Conservation (phyloP, 2,797 vertebrate genomes). For the Malurus splendens region DNA sequence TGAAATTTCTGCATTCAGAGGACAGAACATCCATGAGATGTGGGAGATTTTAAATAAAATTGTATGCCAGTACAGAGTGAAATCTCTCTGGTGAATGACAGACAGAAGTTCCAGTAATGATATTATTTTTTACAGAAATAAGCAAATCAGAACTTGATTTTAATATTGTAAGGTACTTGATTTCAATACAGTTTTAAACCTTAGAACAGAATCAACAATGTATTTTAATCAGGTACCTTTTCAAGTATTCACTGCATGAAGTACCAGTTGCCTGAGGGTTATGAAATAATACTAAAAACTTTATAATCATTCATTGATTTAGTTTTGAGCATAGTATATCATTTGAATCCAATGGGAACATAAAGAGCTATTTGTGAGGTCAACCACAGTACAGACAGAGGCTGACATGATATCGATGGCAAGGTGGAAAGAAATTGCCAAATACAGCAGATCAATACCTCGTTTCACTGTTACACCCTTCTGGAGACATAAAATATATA, state of each 20-base stretch:
- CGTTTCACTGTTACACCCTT: conserved; percentile 92
- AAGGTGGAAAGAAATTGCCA: conserved; percentile 94
- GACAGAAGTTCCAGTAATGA: background rate
- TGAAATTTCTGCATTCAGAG: background rate
- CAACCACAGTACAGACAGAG: conserved; percentile 87
- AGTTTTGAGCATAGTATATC: conserved; percentile 96
- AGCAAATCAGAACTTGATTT: background rate
- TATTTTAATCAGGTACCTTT: conserved; percentile 70
- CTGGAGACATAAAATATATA: conserved; percentile 92
- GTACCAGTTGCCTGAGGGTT: conserved; percentile 77
- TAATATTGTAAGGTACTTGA: background rate
- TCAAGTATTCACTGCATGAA: conserved; percentile 77
- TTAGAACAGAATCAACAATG: conserved; percentile 24
- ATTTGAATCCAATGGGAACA: conserved; percentile 94
- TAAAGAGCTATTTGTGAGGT: conserved; percentile 91
- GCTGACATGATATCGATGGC: conserved; percentile 95
- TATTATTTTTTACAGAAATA: background rate
- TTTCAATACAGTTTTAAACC: background rate
- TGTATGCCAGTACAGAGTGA: background rate
- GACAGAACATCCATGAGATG: background rate
- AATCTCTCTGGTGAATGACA: background rate
- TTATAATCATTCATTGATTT: conserved; percentile 99
- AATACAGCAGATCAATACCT: conserved; percentile 98
- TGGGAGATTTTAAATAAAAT: background rate
- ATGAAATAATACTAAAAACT: conserved; percentile 93